Evolutionary conservation across 2,113 vertebrate genomes (phyloP).

Genomic region (Takifugu flavidus): DNA sequence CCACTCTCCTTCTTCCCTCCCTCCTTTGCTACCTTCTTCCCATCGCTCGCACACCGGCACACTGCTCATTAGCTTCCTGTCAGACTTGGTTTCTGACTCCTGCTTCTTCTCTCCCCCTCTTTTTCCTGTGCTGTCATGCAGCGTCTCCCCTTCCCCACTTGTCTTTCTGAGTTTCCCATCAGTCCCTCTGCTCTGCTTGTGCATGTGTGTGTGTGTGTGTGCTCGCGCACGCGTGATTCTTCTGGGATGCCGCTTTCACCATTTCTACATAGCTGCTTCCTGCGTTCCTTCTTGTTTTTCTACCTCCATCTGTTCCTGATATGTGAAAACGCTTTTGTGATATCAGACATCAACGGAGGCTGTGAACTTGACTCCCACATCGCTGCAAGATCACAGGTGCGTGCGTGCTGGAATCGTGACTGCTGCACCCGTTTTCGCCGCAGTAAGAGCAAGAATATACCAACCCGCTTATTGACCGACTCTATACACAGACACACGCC

Average conservation of each 20-base stretch:
- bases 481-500: background rate
- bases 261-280: background rate
- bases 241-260: too few relatives aligned
- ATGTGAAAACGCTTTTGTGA: constrained; percentile 18
- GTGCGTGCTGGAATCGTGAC: constrained; percentile 48
- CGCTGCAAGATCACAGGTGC: constrained; percentile 30
- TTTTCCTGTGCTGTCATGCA: constrained; percentile 29
- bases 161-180: background rate
- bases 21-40: constrained; percentile 40
- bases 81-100: constrained; percentile 53
- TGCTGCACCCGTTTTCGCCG: constrained; percentile 17
- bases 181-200: constrained; percentile 4
- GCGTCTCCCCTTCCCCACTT: constrained; percentile 3
- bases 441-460: constrained; percentile 20
- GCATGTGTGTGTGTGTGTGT: constrained; percentile 5
- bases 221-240: too few relatives aligned
- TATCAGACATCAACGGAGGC: constrained; percentile 30
- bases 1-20: constrained; percentile 9
- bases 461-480: constrained; percentile 4
- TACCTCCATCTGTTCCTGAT: constrained; percentile 10
- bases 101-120: constrained; percentile 12
- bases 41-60: constrained; percentile 47
- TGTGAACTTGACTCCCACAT: constrained; percentile 49
- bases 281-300: constrained; percentile 9
- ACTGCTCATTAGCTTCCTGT: constrained; percentile 73